Evolutionary conservation across 64 coral and sea anemone species (phyloP).

Genomic region (Cladopsammia gracilis): DNA sequence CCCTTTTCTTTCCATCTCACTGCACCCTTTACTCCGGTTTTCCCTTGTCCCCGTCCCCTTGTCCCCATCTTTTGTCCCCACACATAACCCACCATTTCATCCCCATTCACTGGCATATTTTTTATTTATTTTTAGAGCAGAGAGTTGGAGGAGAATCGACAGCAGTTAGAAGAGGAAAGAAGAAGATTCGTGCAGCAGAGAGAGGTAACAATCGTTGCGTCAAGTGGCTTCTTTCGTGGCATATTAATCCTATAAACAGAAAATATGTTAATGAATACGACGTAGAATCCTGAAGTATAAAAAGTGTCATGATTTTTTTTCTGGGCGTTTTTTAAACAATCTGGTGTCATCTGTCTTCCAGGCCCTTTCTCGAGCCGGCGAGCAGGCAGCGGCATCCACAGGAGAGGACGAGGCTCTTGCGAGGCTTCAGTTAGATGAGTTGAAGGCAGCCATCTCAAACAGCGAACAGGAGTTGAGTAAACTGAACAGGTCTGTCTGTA

Average conservation of each 20-base stretch:
- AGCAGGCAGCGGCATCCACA: conserved; percentile 8
- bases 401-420: conserved; percentile 24
- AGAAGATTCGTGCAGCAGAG: conserved; percentile 19
- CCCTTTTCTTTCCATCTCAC: too few relatives aligned
- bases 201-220: neutral
- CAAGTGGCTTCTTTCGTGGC: neutral
- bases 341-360: neutral
- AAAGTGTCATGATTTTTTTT: too few relatives aligned
- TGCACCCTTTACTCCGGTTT: too few relatives aligned
- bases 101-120: neutral
- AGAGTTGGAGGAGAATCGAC: conserved; percentile 40
- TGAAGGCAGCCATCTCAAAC: conserved; percentile 34
- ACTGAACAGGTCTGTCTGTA: neutral
- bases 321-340: too few relatives aligned
- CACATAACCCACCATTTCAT: too few relatives aligned
- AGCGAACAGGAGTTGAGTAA: conserved; percentile 10
- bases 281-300: too few relatives aligned
- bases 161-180: conserved; percentile 33
- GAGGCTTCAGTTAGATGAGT: conserved; percentile 25
- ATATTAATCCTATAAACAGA: too few relatives aligned
- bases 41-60: too few relatives aligned
- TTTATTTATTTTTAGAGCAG: neutral
- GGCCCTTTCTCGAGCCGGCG: conserved; percentile 20
- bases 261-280: too few relatives aligned
- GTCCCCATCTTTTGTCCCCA: too few relatives aligned